Evolutionary conservation across 2,888 invertebrate genomes (phyloP), one percentile per base, ranked within the genome.

Genomic region (Lasiommata megera): DNA sequence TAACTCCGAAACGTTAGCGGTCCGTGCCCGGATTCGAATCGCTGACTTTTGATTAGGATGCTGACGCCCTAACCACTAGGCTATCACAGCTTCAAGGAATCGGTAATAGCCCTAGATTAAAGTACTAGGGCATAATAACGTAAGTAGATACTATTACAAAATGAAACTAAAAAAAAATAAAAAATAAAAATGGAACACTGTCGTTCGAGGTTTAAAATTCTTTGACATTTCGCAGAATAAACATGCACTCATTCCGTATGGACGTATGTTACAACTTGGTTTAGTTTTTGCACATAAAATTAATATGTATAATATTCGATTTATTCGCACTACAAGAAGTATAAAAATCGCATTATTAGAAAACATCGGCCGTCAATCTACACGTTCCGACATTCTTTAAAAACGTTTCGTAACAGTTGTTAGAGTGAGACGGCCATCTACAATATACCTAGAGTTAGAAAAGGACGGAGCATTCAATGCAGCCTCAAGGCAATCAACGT

Each of bases 401-500:
- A 70, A 67, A 68, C 61, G 67, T 72, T 72, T 69, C 70, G 70
- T 71, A 71, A 71, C 65, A 58, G 61, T 72, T 64, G 63, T 61
- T 48, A 61, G 77, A 87, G 46, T 67, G 74, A 71, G 82, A 87
- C 36, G 60, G 65, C 52, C 34, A 72, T 76, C 79, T 53, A 11
- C 7, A 12, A 44, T 38, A 16, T 1, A 29, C 16, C 23, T 17
- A 52, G 41, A 18, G 76, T 46, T 41, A 43, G 74, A 83, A 65
- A 54, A 72, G 65, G 81, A 82, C 48, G 53, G 70, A 62, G 37
- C 52, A 58, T 64, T 68, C 61, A 71, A 72, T 74, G 76, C 69
- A 73, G 73, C 76, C 76, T 88, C 88, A 89, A 89, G 88, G 88
- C 75, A 83, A 89, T 76, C 88, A 78, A 88, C 88, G 88, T 87